A percentile compares a stretch with the other conserved stretches of the same genome.
Conservation (phyloP, 2,113 vertebrate species). For the Trochalopteron elliotii region DNA sequence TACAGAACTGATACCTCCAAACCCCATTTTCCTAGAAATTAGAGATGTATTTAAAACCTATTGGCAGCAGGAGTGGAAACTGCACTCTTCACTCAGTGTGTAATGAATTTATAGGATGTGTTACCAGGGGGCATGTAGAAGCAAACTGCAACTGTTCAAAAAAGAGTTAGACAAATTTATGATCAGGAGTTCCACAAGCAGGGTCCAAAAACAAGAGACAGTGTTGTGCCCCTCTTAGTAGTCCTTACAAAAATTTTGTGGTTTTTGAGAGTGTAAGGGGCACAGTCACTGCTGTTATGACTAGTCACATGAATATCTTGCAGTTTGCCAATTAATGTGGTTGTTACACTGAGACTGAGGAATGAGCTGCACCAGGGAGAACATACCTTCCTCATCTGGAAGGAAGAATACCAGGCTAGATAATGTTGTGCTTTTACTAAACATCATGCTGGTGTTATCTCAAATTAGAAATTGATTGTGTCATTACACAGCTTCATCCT, state of each 20-base stretch:
- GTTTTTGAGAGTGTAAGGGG: not conserved
- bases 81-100: not conserved
- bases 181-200: not conserved
- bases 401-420: not conserved
- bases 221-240: not conserved
- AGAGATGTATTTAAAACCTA: not conserved
- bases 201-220: not conserved
- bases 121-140: not conserved
- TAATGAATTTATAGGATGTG: not conserved
- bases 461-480: not conserved
- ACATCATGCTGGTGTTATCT: fast-evolving
- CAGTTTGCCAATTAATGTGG: fast-evolving
- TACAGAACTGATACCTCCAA: not conserved
- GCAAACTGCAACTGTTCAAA: not conserved
- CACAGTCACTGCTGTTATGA: not conserved
- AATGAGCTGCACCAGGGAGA: not conserved
- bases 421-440: not conserved
- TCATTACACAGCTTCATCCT: not conserved
- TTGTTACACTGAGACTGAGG: not conserved
- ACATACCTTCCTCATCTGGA: not conserved
- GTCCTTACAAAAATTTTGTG: not conserved
- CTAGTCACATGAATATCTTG: fast-evolving
- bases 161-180: not conserved
- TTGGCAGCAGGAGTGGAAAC: not conserved
- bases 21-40: not conserved